Evolutionary conservation across 2,888 invertebrate genomes (phyloP).

Genomic region (Phaedon cochleariae): DNA sequence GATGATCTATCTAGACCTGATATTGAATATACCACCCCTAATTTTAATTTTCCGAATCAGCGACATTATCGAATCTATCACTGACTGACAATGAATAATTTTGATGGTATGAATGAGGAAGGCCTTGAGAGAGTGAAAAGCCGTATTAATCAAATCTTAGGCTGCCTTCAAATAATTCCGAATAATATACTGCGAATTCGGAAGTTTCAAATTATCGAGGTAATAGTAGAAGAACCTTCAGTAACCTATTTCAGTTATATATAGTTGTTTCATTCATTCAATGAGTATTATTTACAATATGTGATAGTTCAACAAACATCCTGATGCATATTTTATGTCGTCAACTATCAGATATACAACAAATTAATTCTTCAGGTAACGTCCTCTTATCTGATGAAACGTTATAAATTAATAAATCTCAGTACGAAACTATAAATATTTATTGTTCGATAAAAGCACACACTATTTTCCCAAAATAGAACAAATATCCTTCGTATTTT

Average conservation of each 20-base stretch:
- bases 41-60: too few species aligned
- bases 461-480: constrained; percentile 35
- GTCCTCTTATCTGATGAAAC: constrained; percentile 39
- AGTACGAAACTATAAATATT: constrained; percentile 46
- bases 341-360: constrained; percentile 5
- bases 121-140: too few species aligned
- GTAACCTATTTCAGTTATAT: background rate
- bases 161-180: too few species aligned
- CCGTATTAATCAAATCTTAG: too few species aligned
- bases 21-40: too few species aligned
- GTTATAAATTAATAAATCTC: constrained; percentile 49
- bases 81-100: too few species aligned
- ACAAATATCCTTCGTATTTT: constrained; percentile 32
- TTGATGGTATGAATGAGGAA: too few species aligned
- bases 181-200: too few species aligned
- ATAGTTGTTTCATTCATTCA: background rate
- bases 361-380: constrained; percentile 8
- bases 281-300: background rate
- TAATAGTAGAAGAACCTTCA: too few species aligned
- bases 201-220: too few species aligned
- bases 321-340: background rate
- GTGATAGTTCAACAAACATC: background rate
- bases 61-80: too few species aligned
- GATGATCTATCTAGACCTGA: too few species aligned
- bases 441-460: constrained; percentile 45